These are phyloP conservation scores for Parasteatoda lunata DNA, from an alignment of 2,888 invertebrate genomes.

Conservation along the genomic window DNA sequence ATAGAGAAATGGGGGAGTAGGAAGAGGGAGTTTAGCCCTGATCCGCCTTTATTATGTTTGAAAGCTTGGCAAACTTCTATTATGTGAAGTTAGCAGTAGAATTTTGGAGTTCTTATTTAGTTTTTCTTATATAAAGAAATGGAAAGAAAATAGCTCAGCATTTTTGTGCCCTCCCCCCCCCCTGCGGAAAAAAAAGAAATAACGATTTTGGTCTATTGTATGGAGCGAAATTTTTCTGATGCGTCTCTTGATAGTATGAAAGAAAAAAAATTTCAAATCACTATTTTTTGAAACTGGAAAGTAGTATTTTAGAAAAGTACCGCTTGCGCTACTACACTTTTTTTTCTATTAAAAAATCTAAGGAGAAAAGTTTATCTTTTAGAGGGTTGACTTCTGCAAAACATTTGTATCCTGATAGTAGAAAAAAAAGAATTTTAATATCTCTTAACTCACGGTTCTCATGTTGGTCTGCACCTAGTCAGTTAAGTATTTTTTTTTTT, in stretches of 20 bases:
- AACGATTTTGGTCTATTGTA: constrained; percentile 44
- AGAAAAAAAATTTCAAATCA: not conserved
- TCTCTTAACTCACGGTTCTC: too few species aligned
- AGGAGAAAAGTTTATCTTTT: not conserved
- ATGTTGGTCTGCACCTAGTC: too few species aligned
- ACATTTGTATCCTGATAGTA: too few species aligned
- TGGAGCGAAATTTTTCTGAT: constrained; percentile 29
- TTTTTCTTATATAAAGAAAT: constrained; percentile 11
- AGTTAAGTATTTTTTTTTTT: too few species aligned
- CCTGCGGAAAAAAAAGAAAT: constrained; percentile 46
- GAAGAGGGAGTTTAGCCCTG: not conserved
- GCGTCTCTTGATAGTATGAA: constrained; percentile 24
- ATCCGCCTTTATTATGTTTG: constrained; percentile 57
- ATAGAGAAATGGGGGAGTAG: not conserved
- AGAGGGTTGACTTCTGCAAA: not conserved
- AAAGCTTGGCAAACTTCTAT: constrained; percentile 42
- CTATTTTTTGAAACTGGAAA: constrained; percentile 25
- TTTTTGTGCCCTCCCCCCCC: constrained; percentile 15
- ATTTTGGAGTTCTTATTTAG: constrained; percentile 23
- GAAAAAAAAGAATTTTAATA: too few species aligned
- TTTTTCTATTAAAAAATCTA: not conserved
- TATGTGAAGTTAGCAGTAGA: constrained; percentile 42
- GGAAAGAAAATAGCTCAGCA: constrained; percentile 43
- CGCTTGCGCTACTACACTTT: constrained; percentile 17
- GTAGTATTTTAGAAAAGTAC: constrained; percentile 12